Evolutionary conservation across 2,797 vertebrate genomes (phyloP).

Genomic region (Aphelocoma californica): DNA sequence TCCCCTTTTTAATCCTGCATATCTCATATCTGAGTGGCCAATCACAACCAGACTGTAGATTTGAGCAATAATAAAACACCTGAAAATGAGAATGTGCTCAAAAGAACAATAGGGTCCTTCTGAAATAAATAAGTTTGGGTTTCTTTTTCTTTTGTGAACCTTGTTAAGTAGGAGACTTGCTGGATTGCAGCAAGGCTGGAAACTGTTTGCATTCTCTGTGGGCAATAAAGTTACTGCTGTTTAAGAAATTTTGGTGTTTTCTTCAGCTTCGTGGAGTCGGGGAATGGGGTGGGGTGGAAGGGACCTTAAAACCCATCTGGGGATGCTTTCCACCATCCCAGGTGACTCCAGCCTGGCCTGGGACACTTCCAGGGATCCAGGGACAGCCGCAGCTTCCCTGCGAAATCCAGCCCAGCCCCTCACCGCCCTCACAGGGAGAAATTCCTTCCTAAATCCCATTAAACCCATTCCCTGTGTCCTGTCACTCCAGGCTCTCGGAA

Average conservation of each 20-base stretch:
- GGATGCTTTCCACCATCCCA: accelerated
- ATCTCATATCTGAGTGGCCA: slow-evolving; percentile 7
- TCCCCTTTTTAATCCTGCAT: not conserved
- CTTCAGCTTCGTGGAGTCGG: not conserved
- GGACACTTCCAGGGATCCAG: not conserved
- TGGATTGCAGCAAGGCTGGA: slow-evolving; percentile 9
- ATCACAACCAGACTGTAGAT: slow-evolving; percentile 6
- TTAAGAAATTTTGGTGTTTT: not conserved
- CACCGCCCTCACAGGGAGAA: too few species aligned
- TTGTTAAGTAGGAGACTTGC: slow-evolving; percentile 25
- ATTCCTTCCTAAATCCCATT: too few species aligned
- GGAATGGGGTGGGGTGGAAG: not conserved
- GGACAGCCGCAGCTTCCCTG: not conserved
- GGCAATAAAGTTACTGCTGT: slow-evolving; percentile 51
- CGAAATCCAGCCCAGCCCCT: not conserved
- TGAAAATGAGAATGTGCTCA: not conserved
- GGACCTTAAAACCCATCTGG: not conserved
- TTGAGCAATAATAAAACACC: slow-evolving; percentile 24
- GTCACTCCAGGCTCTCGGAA: not conserved
- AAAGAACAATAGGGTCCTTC: not conserved
- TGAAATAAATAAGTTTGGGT: not conserved
- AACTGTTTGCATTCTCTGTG: slow-evolving; percentile 34
- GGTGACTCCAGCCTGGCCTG: not conserved
- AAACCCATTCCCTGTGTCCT: not conserved
- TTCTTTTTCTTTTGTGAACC: slow-evolving; percentile 12